Conservation (phyloP, 2,888 invertebrate species). For the Sarcophaga subvicina region DNA sequence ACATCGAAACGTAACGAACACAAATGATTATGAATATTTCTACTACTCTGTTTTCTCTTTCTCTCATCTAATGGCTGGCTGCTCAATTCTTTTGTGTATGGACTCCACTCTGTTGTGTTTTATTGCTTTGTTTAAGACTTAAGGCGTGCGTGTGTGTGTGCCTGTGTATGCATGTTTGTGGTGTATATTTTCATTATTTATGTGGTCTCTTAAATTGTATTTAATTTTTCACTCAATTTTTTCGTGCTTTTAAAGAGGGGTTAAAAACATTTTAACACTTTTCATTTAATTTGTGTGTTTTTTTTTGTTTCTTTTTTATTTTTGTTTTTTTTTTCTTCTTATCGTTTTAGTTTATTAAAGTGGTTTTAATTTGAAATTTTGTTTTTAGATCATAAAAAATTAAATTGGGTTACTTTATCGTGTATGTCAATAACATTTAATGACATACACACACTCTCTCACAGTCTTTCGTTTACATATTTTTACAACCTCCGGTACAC, state of each 20-base stretch:
- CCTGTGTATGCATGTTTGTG: slow-evolving; percentile 21
- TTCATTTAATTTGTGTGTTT: slow-evolving; percentile 42
- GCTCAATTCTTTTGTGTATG: slow-evolving; percentile 41
- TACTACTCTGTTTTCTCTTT: background rate
- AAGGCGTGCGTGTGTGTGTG: background rate
- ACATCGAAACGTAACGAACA: background rate
- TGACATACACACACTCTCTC: slow-evolving; percentile 1
- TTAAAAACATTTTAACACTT: slow-evolving; percentile 59
- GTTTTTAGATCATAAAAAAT: slow-evolving; percentile 51
- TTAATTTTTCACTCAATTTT: slow-evolving; percentile 47
- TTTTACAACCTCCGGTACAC: background rate
- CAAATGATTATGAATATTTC: background rate
- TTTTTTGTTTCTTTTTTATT: background rate
- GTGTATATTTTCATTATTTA: slow-evolving; percentile 56
- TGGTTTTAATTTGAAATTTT: slow-evolving; percentile 49
- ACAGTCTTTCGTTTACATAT: too few relatives aligned
- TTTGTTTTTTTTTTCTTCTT: background rate
- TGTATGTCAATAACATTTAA: slow-evolving; percentile 42
- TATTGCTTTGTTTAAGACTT: slow-evolving; percentile 5
- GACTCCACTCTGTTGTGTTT: slow-evolving; percentile 30
- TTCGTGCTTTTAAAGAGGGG: slow-evolving; percentile 31
- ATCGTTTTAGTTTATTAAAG: slow-evolving; percentile 41
- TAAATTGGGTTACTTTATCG: slow-evolving; percentile 55
- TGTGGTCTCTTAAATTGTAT: slow-evolving; percentile 59
- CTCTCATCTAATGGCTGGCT: background rate